These are phyloP conservation scores for Heteromurus nitidus DNA, from an alignment of 2,888 invertebrate species.

Conservation along the genomic window DNA sequence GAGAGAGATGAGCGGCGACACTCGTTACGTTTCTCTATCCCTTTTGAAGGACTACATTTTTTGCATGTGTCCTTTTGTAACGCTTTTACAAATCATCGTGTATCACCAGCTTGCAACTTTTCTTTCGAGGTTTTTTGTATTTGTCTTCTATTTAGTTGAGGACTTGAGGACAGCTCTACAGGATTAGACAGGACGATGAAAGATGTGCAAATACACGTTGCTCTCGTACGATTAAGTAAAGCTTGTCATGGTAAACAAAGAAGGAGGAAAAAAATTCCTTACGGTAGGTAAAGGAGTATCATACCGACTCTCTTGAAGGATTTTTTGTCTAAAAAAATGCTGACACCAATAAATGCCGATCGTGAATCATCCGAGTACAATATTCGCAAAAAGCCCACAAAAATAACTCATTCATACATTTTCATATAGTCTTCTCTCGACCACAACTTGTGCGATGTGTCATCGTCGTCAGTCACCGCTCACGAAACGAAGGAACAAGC, in stretches of 20 bases:
- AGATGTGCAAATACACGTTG: too few relatives aligned
- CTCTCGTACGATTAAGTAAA: too few relatives aligned
- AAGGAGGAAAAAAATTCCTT: neutral
- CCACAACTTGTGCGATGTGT: neutral
- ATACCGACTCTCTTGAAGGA: neutral
- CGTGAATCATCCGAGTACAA: neutral
- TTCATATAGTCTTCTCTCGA: neutral
- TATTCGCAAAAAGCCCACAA: neutral
- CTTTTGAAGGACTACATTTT: too few relatives aligned
- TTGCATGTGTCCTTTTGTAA: too few relatives aligned
- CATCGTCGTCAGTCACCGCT: neutral
- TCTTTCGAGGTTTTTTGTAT: neutral
- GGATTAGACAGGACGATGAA: too few relatives aligned
- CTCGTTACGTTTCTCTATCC: neutral
- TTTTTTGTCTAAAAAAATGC: neutral
- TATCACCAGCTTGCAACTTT: neutral
- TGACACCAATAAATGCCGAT: neutral
- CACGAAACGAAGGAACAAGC: neutral
- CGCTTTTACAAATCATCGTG: neutral
- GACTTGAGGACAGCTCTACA: too few relatives aligned
- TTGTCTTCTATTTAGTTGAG: too few relatives aligned
- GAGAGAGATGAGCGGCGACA: too few relatives aligned
- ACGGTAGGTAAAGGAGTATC: slow-evolving; percentile 5
- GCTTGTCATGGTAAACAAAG: neutral
- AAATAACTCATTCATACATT: neutral